Evolutionary conservation across 2,888 invertebrate species (phyloP).

Genomic region (Leucozona laternaria): DNA sequence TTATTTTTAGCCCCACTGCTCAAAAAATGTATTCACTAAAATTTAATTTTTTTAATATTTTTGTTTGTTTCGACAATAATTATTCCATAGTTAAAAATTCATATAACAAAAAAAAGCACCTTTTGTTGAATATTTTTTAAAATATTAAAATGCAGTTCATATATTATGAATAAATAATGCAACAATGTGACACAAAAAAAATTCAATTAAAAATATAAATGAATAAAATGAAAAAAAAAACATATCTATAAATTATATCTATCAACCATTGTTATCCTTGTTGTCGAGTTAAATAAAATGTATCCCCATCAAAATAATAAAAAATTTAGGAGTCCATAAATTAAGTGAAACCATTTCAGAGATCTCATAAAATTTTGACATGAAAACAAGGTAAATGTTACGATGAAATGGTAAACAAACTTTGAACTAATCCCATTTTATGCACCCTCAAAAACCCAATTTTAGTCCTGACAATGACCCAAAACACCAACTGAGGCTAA

Average conservation of each 20-base stretch:
- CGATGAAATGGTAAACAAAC: slow-evolving; percentile 48
- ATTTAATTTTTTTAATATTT: too few species aligned
- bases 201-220: not conserved
- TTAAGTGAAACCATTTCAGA: slow-evolving; percentile 61
- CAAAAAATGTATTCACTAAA: too few species aligned
- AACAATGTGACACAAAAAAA: too few species aligned
- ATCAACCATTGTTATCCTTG: not conserved
- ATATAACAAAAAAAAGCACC: too few species aligned
- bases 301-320: slow-evolving; percentile 51
- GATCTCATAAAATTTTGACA: slow-evolving; percentile 67
- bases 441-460: not conserved
- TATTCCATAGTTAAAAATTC: too few species aligned
- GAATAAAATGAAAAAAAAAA: not conserved
- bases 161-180: too few species aligned
- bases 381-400: slow-evolving; percentile 66
- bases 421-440: not conserved
- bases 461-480: slow-evolving; percentile 57
- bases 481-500: slow-evolving; percentile 57
- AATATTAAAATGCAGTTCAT: too few species aligned
- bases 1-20: too few species aligned
- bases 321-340: slow-evolving; percentile 51
- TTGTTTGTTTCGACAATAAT: too few species aligned
- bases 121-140: too few species aligned
- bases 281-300: slow-evolving; percentile 14
- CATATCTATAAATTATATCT: not conserved